A percentile compares a stretch with the other conserved stretches of the same genome.
Conservation (phyloP, 2,888 invertebrate genomes). For the Lepetodrilus schrolli region DNA sequence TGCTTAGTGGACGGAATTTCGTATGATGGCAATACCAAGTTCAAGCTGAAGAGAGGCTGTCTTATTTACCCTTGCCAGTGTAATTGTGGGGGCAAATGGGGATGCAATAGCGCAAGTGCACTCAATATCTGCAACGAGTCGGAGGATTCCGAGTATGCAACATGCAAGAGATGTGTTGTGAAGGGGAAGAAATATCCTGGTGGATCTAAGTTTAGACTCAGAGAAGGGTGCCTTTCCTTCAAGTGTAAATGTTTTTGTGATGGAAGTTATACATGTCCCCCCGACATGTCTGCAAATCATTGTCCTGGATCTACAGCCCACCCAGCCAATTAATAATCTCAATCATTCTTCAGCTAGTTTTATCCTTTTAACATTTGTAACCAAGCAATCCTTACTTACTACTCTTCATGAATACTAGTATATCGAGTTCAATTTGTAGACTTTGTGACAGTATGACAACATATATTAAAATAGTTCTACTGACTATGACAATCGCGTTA, state of each 20-base stretch:
- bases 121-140: not conserved
- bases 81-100: slow-evolving; percentile 1
- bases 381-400: too few species aligned
- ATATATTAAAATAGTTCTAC: too few species aligned
- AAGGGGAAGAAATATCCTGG: slow-evolving; percentile 8
- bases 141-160: not conserved
- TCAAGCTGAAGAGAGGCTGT: not conserved
- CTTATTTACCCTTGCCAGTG: not conserved
- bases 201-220: not conserved
- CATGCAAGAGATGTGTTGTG: not conserved
- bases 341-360: too few species aligned
- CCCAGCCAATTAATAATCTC: too few species aligned
- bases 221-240: not conserved
- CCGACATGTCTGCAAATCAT: not conserved
- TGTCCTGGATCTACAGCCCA: not conserved
- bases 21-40: not conserved
- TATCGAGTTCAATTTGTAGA: too few species aligned
- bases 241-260: not conserved
- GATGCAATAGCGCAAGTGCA: not conserved
- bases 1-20: not conserved
- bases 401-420: too few species aligned
- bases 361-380: too few species aligned
- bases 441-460: too few species aligned
- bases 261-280: not conserved
- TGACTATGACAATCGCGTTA: too few species aligned